These are phyloP conservation scores for Mellivora capensis DNA, from an alignment of 2,113 vertebrate species.

Conservation along the genomic window DNA sequence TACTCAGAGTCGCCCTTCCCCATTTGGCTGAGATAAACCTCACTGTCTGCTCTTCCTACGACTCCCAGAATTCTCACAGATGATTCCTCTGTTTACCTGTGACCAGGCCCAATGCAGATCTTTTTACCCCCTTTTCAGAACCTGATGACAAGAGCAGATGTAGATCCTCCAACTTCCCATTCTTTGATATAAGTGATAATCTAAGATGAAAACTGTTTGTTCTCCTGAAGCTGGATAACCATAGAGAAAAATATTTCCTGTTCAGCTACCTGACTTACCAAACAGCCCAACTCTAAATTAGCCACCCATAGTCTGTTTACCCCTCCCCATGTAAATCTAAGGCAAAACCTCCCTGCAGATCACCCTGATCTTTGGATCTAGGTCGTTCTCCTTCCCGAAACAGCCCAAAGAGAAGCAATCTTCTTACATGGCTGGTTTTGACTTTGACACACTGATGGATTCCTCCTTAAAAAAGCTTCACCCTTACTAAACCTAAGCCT, in stretches of 20 bases:
- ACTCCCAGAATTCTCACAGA: not conserved
- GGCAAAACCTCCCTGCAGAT: not conserved
- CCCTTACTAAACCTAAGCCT: not conserved
- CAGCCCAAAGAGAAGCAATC: not conserved
- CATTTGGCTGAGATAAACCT: not conserved
- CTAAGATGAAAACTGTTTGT: not conserved
- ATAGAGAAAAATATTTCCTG: constrained; percentile 14
- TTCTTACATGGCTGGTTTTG: not conserved
- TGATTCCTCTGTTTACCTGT: not conserved
- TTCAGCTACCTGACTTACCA: not conserved
- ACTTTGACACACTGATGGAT: not conserved
- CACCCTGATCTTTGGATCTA: not conserved
- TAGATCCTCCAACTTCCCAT: not conserved
- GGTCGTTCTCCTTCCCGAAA: not conserved
- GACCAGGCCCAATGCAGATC: not conserved
- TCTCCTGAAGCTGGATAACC: not conserved
- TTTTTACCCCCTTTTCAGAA: not conserved
- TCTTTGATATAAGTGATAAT: not conserved
- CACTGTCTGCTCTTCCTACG: not conserved
- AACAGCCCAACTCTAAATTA: not conserved
- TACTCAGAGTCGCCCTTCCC: not conserved
- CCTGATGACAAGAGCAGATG: not conserved
- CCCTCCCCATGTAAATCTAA: not conserved
- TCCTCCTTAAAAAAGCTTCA: not conserved
- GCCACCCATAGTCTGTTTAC: not conserved